phyloP scores from a whole-genome alignment of 2,113 vertebrate genomes.

The Trematomus loennbergii region DNA sequence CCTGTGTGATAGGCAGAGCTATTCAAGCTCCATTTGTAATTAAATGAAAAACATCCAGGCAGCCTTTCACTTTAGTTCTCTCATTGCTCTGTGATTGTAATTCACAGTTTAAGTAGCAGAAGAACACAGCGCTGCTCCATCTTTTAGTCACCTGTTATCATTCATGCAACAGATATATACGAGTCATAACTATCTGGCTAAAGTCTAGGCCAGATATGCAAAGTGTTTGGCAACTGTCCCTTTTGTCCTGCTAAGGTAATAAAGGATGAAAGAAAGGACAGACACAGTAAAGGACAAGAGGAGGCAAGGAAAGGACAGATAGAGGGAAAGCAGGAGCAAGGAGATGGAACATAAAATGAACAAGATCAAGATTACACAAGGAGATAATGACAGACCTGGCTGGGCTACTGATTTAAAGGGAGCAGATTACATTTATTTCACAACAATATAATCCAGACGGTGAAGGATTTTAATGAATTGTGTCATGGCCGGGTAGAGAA shows the following conservation, averaged over 20 bases:
- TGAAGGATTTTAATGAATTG: constrained; percentile 43
- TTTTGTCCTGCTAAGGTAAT: background rate
- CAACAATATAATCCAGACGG: constrained; percentile 37
- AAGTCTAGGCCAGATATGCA: constrained; percentile 50
- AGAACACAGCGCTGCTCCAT: constrained; percentile 28
- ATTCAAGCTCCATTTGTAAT: constrained; percentile 50
- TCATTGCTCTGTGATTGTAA: constrained; percentile 30
- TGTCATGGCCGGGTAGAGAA: constrained; percentile 26
- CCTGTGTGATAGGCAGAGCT: constrained; percentile 21
- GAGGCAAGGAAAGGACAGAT: background rate
- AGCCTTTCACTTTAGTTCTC: constrained; percentile 26
- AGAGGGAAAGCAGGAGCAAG: background rate
- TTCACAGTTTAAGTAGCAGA: constrained; percentile 34
- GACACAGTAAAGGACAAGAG: background rate
- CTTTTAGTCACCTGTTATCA: constrained; percentile 41
- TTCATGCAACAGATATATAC: constrained; percentile 48
- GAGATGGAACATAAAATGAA: background rate
- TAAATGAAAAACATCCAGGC: constrained; percentile 51
- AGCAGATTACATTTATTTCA: constrained; percentile 45
- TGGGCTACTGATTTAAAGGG: constrained; percentile 20
- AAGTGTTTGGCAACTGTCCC: constrained; percentile 21
- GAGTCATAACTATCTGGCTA: constrained; percentile 32
- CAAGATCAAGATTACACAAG: background rate
- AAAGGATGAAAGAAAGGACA: constrained; percentile 13
- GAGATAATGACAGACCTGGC: constrained; percentile 21